Base-by-base conservation (phyloP, 2,797 vertebrate genomes). In the Hippocampus kuda region DNA sequence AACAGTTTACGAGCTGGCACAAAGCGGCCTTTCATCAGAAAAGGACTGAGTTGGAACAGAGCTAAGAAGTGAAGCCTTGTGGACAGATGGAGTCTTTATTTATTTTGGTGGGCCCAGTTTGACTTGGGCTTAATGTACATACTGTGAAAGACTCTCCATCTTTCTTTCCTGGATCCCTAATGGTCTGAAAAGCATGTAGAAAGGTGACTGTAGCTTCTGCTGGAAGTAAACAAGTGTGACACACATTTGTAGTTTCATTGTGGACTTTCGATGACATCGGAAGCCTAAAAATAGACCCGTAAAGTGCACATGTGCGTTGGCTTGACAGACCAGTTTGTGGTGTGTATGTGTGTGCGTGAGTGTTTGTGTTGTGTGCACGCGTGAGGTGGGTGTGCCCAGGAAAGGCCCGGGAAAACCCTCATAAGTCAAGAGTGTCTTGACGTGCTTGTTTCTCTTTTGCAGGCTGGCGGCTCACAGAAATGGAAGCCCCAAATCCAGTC, bases 401-500 rank as follows among this genome's bases (percentile, higher is more conserved):
- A 78, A 71, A 68, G 9, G 62, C 24, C 20, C 1, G 2, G 80
- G 69, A 34, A 64, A 69, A 24, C 70, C 81, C 75, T 68, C 0
- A 0, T 78, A 75, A 75, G 51, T 77, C 68, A 70, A 64, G 74
- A 75, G 51, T 68, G 59, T 38, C 34, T 38, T 81, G 74, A 73
- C 70, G 62, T 13, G 26, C 69, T 68, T 82, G 85, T 82, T 62
- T 27, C 79, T 86, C 76, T 77, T 66, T 83, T 53, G 2, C 74
- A 76, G 66, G 88, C 93, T 68, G 92, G 89, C 0, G 83, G 89
- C 0, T 85, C 91, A 70, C 90, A 94, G 88, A 92, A 88, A 68
- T 94, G 95, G 95, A 91, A 89, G 65, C 92, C 93, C 61, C 88
- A 92, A 0, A 90, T 86, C 6, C 92, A 89, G 72, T 83, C 92